phyloP scores from a whole-genome alignment of 2,797 vertebrate genomes.

The Loriculus beryllinus region DNA sequence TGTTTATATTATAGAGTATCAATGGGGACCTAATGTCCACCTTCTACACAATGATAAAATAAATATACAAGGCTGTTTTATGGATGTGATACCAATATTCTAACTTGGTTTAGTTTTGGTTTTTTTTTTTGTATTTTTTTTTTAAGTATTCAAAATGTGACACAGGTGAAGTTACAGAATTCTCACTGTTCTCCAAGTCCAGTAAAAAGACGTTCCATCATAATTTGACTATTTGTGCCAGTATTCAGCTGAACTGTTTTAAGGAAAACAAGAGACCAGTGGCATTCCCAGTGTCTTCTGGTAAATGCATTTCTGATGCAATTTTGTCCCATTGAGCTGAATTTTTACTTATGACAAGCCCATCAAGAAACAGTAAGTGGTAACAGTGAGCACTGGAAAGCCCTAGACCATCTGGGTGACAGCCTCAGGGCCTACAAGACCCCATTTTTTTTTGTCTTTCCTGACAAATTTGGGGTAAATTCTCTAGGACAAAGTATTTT shows the following conservation, averaged over 20 bases:
- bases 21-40: neutral
- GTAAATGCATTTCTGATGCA: neutral
- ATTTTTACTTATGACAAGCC: neutral
- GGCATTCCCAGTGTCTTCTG: neutral
- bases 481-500: slow-evolving; percentile 13
- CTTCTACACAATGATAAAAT: neutral
- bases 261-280: neutral
- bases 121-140: neutral
- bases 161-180: neutral
- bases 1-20: neutral
- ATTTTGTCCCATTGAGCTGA: neutral
- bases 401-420: accelerated
- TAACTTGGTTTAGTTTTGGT: neutral
- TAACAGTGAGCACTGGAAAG: neutral
- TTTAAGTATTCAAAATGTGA: neutral
- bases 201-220: neutral
- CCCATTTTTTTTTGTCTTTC: neutral
- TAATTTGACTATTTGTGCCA: neutral
- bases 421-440: neutral
- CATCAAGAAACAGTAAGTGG: neutral
- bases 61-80: neutral
- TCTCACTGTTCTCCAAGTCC: neutral
- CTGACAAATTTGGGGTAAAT: neutral
- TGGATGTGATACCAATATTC: neutral
- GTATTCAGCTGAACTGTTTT: neutral